These are phyloP conservation scores for Polypedilum vanderplanki DNA, from an alignment of 1,140 invertebrate genomes.

Conservation along the genomic window DNA sequence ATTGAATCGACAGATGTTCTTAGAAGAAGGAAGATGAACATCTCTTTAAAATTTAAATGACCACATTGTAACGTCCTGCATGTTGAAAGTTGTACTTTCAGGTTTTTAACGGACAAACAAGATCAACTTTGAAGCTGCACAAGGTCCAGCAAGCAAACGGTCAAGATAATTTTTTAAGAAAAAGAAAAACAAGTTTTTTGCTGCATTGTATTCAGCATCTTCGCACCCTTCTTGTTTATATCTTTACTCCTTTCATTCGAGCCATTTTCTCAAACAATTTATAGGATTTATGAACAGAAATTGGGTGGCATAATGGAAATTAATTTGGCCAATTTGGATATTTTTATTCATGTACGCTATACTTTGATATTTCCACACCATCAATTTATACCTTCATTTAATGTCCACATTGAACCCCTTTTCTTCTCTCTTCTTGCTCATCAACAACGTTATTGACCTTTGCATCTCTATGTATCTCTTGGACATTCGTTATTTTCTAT, in stretches of 20 bases:
- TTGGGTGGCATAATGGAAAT: not conserved
- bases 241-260: not conserved
- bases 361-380: not conserved
- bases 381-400: not conserved
- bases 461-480: not conserved
- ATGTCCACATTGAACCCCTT: slow-evolving; percentile 9
- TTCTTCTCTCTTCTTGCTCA: not conserved
- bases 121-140: not conserved
- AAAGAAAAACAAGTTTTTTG: not conserved
- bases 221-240: not conserved
- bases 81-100: not conserved
- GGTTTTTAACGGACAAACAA: not conserved
- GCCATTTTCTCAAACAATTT: not conserved
- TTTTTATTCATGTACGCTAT: not conserved
- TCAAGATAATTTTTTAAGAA: not conserved
- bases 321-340: not conserved
- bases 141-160: not conserved
- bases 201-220: not conserved
- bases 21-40: not conserved
- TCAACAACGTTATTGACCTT: slow-evolving; percentile 3
- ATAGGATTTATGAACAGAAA: not conserved
- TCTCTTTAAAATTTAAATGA: slow-evolving; percentile 20
- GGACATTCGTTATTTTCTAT: not conserved
- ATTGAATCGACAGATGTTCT: not conserved
- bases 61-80: not conserved